Conservation (phyloP, 1,140 invertebrate species). For the Trichonephila clavipes region DNA sequence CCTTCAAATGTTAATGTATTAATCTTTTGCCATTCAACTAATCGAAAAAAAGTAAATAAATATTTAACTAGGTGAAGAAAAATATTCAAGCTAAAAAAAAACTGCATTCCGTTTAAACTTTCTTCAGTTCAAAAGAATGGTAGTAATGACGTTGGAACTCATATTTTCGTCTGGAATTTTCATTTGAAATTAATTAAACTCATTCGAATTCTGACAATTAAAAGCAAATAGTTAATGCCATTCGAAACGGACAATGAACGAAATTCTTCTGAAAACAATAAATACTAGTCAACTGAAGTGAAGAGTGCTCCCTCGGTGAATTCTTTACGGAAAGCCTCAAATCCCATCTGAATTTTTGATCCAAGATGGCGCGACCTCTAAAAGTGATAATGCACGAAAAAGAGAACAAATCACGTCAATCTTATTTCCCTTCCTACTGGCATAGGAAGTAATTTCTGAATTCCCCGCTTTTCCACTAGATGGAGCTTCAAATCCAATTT, state of each 20-base stretch:
- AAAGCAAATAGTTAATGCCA: background rate
- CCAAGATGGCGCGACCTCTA: slow-evolving; percentile 25
- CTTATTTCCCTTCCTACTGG: slow-evolving; percentile 6
- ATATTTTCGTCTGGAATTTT: background rate
- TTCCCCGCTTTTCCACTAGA: slow-evolving; percentile 30
- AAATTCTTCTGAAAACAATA: background rate
- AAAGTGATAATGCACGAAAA: slow-evolving; percentile 1
- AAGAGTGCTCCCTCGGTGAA: background rate
- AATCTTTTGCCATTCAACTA: no score
- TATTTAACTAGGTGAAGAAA: no score
- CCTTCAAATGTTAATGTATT: no score
- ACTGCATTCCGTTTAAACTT: no score
- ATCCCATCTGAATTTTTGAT: slow-evolving; percentile 47
- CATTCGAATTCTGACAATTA: background rate
- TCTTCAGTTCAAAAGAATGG: no score
- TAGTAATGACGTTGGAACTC: no score
- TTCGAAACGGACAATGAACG: background rate
- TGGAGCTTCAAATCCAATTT: slow-evolving; percentile 53
- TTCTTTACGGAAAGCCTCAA: background rate
- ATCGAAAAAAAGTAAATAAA: no score
- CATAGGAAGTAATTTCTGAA: slow-evolving; percentile 14
- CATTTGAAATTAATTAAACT: slow-evolving; percentile 14
- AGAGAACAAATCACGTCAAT: slow-evolving; percentile 42
- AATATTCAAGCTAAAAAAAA: no score
- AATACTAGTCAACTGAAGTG: background rate